A percentile compares a stretch with the other conserved stretches of the same genome.
Conservation (phyloP, 2,113 vertebrate species). For the Nematolebias whitei region DNA sequence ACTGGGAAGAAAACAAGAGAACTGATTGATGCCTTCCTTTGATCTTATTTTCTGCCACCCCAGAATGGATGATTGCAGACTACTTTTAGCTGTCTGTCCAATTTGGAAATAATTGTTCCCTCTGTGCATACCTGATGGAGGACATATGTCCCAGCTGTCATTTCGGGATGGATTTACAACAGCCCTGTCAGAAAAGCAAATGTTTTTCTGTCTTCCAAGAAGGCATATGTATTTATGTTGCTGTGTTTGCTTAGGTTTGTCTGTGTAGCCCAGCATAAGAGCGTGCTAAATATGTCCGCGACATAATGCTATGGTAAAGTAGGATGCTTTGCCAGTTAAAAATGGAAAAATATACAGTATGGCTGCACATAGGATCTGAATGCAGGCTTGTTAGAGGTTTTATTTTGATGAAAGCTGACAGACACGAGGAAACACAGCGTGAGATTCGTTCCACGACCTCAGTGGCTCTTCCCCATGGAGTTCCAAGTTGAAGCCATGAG, state of each 20-base stretch:
- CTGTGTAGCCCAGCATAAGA: conserved; percentile 38
- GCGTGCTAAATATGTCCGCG: conserved; percentile 54
- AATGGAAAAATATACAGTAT: conserved; percentile 47
- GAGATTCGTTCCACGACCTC: conserved; percentile 30
- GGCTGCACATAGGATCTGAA: conserved; percentile 33
- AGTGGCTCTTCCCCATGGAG: conserved; percentile 30
- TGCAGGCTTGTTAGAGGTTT: conserved; percentile 35
- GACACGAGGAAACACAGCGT: conserved; percentile 13
- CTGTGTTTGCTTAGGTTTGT: conserved; percentile 67
- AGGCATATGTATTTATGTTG: conserved; percentile 69
- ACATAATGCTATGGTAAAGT: conserved; percentile 50
- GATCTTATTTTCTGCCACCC: conserved; percentile 76
- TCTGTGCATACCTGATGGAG: conserved; percentile 71
- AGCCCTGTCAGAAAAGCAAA: conserved; percentile 54
- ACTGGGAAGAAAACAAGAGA: conserved; percentile 58
- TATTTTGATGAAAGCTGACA: conserved; percentile 46
- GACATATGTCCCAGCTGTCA: conserved; percentile 68
- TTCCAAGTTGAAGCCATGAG: too few species aligned
- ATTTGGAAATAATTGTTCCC: conserved; percentile 73
- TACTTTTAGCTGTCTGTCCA: conserved; percentile 72
- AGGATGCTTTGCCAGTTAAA: conserved; percentile 42
- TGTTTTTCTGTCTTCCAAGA: conserved; percentile 65
- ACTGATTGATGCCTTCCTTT: conserved; percentile 76
- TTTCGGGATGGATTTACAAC: conserved; percentile 65
- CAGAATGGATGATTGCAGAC: conserved; percentile 70